Evolutionary conservation across 2,113 vertebrate species (phyloP), one percentile per base, ranked within the genome.

Genomic region (Noturus placidus): DNA sequence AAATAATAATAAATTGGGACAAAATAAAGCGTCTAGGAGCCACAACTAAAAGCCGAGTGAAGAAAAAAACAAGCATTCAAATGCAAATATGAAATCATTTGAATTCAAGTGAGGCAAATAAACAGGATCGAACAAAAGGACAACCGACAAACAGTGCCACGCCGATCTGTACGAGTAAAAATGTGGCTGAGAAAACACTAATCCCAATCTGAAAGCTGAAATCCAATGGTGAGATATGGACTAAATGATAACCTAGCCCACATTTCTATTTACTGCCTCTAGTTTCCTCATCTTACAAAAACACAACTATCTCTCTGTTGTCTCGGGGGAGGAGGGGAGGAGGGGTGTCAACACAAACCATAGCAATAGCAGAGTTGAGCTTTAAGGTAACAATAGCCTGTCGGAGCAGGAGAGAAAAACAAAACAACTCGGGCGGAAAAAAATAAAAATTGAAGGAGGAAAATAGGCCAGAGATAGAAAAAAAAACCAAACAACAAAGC

Each of bases 11-110:
- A 38, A 33, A 56, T 46, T 59, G n/a, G n/a, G 54, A 88, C 82
- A 85, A 19, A 86, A 89, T 69, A 72, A 82, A 82, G 83, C 35
- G 72, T 2, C 25, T n/a, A 52, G 50, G 65, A 74, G 27, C 59
- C 38, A 46, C 33, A 74, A 76, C 79, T 67, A 79, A 88, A 80
- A 81, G 38, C 50, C 54, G 82, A 65, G n/a, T 59, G 89, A 88
- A 82, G 30, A 83, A 88, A 90, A 88, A 90, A 90, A 69, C 42
- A 91, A 78, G 89, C 38, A 92, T 89, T 91, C 61, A 90, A 59
- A 93, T 93, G 91, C 91, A 93, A 94, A 94, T 89, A 50, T 22
- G 57, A 87, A 85, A 87, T 65, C 78, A 77, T 81, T 87, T 91
- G 1, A 91, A 92, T 93, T 87, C 88, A 93, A 92, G 90, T 74